Conservation (phyloP, 2,113 vertebrate species). For the Syngnathus floridae region DNA sequence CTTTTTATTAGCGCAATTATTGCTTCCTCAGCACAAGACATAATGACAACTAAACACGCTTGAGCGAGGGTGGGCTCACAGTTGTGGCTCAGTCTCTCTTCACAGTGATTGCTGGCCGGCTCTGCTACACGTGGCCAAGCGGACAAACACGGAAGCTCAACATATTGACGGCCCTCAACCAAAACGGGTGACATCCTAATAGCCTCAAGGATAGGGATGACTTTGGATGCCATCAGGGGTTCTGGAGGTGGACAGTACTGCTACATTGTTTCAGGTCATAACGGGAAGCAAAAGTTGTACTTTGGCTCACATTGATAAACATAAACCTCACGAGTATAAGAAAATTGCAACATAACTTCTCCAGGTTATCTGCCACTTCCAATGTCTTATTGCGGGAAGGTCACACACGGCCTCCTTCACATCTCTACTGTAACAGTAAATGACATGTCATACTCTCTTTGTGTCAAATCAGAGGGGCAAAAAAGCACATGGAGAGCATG, state of each 20-base stretch:
- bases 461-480: constrained; percentile 32
- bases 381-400: constrained; percentile 24
- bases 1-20: constrained; percentile 53
- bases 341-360: constrained; percentile 28
- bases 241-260: constrained; percentile 47
- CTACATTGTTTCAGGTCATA: constrained; percentile 53
- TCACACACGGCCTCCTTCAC: constrained; percentile 24
- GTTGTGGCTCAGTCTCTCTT: constrained; percentile 71
- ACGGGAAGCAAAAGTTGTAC: neutral
- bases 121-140: constrained; percentile 50
- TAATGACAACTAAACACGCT: constrained; percentile 21
- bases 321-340: constrained; percentile 20
- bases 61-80: constrained; percentile 60
- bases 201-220: constrained; percentile 40
- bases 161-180: constrained; percentile 25
- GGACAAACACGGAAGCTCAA: constrained; percentile 60
- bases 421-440: constrained; percentile 4
- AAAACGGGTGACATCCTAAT: constrained; percentile 9
- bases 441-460: constrained; percentile 20
- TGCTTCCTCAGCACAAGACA: constrained; percentile 51
- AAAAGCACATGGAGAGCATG: constrained; percentile 38
- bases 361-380: constrained; percentile 9
- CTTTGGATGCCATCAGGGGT: neutral
- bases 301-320: constrained; percentile 21
- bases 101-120: constrained; percentile 73